These are phyloP conservation scores for Sardinella longiceps DNA, from an alignment of 2,797 vertebrate genomes.

Conservation along the genomic window DNA sequence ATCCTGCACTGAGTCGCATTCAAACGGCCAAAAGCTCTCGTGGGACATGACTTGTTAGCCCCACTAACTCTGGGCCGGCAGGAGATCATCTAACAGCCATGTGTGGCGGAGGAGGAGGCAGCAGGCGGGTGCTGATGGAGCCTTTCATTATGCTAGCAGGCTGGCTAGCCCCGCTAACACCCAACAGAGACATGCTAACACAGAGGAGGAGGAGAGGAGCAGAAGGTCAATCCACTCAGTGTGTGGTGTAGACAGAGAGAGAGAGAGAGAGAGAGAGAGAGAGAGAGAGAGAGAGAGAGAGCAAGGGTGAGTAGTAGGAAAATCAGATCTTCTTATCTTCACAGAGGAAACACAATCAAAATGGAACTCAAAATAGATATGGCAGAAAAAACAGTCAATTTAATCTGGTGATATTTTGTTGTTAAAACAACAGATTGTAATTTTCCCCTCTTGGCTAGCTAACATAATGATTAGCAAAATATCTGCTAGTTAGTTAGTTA, in stretches of 20 bases:
- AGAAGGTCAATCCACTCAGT: conserved; percentile 1
- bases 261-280: background rate
- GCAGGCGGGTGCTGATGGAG: background rate
- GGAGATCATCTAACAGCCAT: conserved; percentile 6
- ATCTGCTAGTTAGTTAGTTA: too few species aligned
- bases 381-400: background rate
- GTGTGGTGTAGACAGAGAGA: background rate
- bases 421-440: background rate
- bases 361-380: background rate
- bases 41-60: conserved; percentile 3
- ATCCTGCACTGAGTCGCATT: background rate
- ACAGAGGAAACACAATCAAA: background rate
- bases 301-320: background rate
- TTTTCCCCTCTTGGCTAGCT: too few species aligned
- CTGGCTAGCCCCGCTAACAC: background rate
- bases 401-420: background rate
- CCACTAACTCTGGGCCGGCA: conserved; percentile 11
- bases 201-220: background rate
- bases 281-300: background rate
- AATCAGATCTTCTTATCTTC: background rate
- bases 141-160: background rate
- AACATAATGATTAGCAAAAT: too few species aligned
- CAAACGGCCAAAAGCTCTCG: background rate
- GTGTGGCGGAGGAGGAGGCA: background rate
- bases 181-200: conserved; percentile 9